Conservation (phyloP, 2,113 vertebrate genomes). For the Lasiurus borealis region DNA sequence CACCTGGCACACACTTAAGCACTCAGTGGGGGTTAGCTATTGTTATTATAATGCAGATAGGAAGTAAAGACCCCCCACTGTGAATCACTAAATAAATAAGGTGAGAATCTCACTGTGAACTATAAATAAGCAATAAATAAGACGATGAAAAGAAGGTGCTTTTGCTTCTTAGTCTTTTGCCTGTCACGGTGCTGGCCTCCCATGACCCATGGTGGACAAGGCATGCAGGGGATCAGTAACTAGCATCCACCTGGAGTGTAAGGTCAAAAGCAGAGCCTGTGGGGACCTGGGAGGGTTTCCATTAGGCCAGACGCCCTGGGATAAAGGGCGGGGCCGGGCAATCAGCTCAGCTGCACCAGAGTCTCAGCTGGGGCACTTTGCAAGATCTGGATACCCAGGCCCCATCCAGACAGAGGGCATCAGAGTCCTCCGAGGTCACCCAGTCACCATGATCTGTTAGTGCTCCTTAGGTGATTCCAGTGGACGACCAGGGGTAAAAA, state of each 20-base stretch:
- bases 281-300: not conserved
- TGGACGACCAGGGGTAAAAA: not conserved
- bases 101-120: conserved; percentile 48
- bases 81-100: conserved; percentile 34
- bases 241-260: not conserved
- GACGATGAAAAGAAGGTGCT: not conserved
- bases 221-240: not conserved
- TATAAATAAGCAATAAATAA: conserved; percentile 39
- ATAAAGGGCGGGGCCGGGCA: not conserved
- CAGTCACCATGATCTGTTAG: not conserved
- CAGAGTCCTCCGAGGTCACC: not conserved
- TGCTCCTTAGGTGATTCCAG: not conserved
- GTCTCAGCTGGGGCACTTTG: not conserved
- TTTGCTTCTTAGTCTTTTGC: conserved; percentile 26
- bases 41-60: conserved; percentile 38
- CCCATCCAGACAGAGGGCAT: not conserved
- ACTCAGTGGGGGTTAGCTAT: not conserved
- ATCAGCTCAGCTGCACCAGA: too few relatives aligned
- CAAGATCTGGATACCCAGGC: not conserved
- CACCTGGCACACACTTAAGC: not conserved
- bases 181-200: not conserved
- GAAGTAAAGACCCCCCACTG: not conserved
- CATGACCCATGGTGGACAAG: not conserved
- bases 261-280: conserved; percentile 8
- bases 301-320: not conserved